Conservation (phyloP, 1,140 invertebrate species). For the Zaprionus camerounensis region DNA sequence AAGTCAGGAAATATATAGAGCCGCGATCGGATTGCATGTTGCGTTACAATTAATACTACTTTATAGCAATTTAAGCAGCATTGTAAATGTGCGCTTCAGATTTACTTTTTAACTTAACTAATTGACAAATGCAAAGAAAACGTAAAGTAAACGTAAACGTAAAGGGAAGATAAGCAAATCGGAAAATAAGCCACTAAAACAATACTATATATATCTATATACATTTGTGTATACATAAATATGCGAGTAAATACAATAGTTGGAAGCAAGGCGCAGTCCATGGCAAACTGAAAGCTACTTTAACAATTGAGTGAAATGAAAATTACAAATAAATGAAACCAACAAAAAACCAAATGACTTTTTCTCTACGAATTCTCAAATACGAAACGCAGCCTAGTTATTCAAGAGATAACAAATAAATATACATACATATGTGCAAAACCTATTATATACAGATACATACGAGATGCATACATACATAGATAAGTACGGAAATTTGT, state of each 20-base stretch:
- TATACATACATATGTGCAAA: constrained; percentile 15
- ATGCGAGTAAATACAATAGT: constrained; percentile 61
- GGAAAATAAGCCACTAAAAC: constrained; percentile 35
- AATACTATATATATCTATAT: constrained; percentile 31
- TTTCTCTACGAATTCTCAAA: constrained; percentile 53
- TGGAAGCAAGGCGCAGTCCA: constrained; percentile 72
- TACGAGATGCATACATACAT: constrained; percentile 7
- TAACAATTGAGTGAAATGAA: constrained; percentile 77
- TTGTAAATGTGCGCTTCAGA: constrained; percentile 80
- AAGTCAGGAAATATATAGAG: constrained; percentile 21
- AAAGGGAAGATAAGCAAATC: constrained; percentile 25
- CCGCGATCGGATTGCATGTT: constrained; percentile 1
- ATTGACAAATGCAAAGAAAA: constrained; percentile 35
- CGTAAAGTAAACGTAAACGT: constrained; percentile 25
- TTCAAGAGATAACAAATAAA: constrained; percentile 26
- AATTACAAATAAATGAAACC: constrained; percentile 70
- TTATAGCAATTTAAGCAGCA: constrained; percentile 80
- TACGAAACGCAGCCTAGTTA: constrained; percentile 37
- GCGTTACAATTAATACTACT: constrained; percentile 55
- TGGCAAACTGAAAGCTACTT: constrained; percentile 73
- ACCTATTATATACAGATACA: constrained; percentile 32
- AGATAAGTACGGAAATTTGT: constrained; percentile 4
- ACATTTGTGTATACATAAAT: constrained; percentile 32
- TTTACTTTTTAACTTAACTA: constrained; percentile 72
- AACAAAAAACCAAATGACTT: constrained; percentile 66